These are phyloP conservation scores for Grammomys surdaster DNA, from an alignment of 2,113 vertebrate genomes.

Conservation along the genomic window DNA sequence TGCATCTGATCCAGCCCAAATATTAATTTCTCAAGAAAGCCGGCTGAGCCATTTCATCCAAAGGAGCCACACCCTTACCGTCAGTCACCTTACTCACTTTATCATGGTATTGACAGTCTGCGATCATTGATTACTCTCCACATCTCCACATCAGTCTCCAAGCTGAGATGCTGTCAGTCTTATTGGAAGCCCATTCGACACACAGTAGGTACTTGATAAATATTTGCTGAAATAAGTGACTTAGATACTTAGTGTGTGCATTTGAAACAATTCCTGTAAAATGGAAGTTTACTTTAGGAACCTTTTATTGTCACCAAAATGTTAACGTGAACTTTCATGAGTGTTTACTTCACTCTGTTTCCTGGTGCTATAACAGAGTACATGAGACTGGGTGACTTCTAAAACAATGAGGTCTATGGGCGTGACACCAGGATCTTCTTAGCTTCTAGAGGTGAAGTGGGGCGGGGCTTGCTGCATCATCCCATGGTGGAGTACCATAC, in stretches of 20 bases:
- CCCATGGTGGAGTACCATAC: not conserved
- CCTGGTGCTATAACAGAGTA: not conserved
- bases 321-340: not conserved
- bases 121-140: slow-evolving; percentile 10
- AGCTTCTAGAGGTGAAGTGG: not conserved
- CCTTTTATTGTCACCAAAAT: slow-evolving; percentile 35
- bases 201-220: not conserved
- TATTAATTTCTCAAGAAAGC: slow-evolving; percentile 5
- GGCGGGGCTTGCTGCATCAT: not conserved
- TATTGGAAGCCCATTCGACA: slow-evolving; percentile 24
- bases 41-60: not conserved
- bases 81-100: not conserved
- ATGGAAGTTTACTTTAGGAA: slow-evolving; percentile 5
- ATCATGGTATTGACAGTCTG: not conserved
- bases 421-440: not conserved
- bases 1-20: not conserved
- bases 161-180: not conserved
- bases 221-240: slow-evolving; percentile 19
- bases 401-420: not conserved
- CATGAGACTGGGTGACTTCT: not conserved
- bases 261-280: slow-evolving; percentile 54
- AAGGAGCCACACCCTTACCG: not conserved
- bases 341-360: not conserved
- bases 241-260: not conserved
- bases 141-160: slow-evolving; percentile 15